phyloP scores from a whole-genome alignment of 64 coral and sea anemone species.

The Hydrozoanthus tunicans region DNA sequence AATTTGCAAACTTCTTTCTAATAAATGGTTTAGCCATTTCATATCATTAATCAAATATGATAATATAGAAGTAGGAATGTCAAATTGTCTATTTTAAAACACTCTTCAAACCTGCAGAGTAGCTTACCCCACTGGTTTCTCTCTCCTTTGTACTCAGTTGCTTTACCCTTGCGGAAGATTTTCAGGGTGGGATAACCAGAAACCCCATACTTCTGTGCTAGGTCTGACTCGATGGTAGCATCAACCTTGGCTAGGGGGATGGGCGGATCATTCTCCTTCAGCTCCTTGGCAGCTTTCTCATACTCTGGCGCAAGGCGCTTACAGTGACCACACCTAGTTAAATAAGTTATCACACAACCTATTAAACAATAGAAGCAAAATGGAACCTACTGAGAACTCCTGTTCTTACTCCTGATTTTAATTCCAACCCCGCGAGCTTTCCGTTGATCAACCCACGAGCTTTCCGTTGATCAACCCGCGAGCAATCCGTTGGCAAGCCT shows the following conservation, averaged over 20 bases:
- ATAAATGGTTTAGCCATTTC: too few species aligned
- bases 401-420: background rate
- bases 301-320: slow-evolving; percentile 96
- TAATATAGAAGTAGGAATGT: too few species aligned
- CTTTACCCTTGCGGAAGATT: slow-evolving; percentile 92
- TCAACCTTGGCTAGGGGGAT: slow-evolving; percentile 94
- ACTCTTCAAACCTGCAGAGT: background rate
- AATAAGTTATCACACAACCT: background rate
- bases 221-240: slow-evolving; percentile 67
- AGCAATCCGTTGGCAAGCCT: too few species aligned
- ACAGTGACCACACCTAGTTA: slow-evolving; percentile 95
- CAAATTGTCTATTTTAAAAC: too few species aligned
- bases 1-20: too few species aligned
- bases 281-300: slow-evolving; percentile 92
- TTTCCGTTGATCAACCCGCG: too few species aligned
- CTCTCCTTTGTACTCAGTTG: slow-evolving; percentile 89
- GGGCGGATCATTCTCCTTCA: slow-evolving; percentile 94
- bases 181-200: slow-evolving; percentile 93
- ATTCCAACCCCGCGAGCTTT: too few species aligned
- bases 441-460: too few species aligned
- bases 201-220: slow-evolving; percentile 77
- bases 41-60: too few species aligned
- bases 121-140: slow-evolving; percentile 83
- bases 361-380: too few species aligned
- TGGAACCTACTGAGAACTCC: too few species aligned